Percentiles rank a stretch among this genome's conserved stretches.
Evolutionary conservation across 2,797 vertebrate genomes (phyloP).

Genomic region (Peromyscus aztecus): DNA sequence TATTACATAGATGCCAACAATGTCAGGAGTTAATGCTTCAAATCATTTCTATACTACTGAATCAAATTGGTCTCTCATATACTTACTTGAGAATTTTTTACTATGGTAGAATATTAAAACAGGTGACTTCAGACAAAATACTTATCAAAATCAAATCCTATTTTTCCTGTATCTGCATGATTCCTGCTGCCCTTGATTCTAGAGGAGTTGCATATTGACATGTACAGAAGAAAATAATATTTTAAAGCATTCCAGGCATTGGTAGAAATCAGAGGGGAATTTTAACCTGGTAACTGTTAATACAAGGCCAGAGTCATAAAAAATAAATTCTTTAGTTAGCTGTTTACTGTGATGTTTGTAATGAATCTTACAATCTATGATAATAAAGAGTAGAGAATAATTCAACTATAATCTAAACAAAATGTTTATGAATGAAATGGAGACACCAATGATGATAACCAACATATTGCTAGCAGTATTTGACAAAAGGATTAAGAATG

Average conservation of each 20-base stretch:
- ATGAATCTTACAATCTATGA: no score
- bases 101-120: not conserved
- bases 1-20: no score
- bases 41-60: not conserved
- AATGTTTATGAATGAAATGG: not conserved
- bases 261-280: not conserved
- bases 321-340: not conserved
- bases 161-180: not conserved
- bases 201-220: not conserved
- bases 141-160: no score
- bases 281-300: not conserved
- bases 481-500: not conserved
- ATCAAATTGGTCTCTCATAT: not conserved
- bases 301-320: rapidly evolving
- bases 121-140: not conserved
- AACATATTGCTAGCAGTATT: no score
- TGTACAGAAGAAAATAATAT: not conserved
- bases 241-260: rapidly evolving
- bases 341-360: not conserved
- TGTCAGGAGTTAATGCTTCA: not conserved
- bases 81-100: not conserved
- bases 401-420: not conserved
- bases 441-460: not conserved
- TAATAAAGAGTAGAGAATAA: not conserved
- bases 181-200: rapidly evolving